These are phyloP conservation scores for Drosophila ochracea DNA, from an alignment of 2,888 invertebrate genomes.

Conservation along the genomic window DNA sequence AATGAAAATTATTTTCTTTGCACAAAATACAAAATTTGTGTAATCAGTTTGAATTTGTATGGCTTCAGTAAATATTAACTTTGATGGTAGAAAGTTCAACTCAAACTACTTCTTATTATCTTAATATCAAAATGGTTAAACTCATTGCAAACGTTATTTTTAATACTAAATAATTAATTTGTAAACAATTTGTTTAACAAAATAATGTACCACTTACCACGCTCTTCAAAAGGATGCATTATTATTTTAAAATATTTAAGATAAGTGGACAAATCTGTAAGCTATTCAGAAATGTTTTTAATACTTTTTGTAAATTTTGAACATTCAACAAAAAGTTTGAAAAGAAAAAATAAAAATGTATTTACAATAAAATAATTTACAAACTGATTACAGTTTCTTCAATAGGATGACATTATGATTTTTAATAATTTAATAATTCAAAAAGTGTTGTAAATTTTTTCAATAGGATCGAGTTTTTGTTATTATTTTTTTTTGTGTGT, in stretches of 20 bases:
- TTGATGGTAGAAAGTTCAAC: not conserved
- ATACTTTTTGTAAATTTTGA: rapidly evolving
- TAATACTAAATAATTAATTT: not conserved
- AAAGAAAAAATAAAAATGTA: not conserved
- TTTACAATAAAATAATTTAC: not conserved
- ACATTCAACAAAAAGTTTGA: not conserved
- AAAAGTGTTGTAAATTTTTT: not conserved
- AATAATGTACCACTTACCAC: not conserved
- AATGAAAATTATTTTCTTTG: not conserved
- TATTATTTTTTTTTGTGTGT: not conserved
- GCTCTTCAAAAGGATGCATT: not conserved
- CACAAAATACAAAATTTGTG: not conserved
- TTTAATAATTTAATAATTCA: not conserved
- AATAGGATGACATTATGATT: not conserved
- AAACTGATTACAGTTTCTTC: not conserved
- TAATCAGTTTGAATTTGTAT: not conserved
- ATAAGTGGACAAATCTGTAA: not conserved
- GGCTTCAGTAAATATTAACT: not conserved
- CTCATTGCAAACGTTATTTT: not conserved
- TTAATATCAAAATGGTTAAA: not conserved
- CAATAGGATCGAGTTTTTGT: not conserved
- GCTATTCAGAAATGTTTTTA: not conserved
- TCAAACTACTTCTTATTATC: not conserved
- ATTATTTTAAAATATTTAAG: not conserved
- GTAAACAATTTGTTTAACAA: not conserved